A percentile compares a stretch with the other conserved stretches of the same genome.
These are phyloP conservation scores for Apodemus speciosus DNA, from an alignment of 2,113 vertebrate genomes.

Conservation along the genomic window DNA sequence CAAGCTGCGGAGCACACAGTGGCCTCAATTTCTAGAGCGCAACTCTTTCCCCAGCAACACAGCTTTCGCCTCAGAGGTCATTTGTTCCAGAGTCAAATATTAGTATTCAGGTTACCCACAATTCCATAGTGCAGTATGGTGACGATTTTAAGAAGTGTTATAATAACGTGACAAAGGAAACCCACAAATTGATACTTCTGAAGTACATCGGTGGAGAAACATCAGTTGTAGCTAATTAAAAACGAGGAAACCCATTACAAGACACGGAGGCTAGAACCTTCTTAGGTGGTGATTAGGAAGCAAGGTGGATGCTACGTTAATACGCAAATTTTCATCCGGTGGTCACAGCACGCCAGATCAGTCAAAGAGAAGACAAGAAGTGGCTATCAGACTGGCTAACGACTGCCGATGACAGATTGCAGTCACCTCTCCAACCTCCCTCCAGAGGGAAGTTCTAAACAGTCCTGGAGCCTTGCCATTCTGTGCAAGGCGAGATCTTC, in stretches of 20 bases:
- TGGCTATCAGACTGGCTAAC: neutral
- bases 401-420: neutral
- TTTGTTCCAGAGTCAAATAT: neutral
- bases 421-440: neutral
- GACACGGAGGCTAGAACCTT: neutral
- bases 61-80: neutral
- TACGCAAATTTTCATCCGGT: no score
- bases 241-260: neutral
- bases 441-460: neutral
- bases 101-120: neutral
- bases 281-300: neutral
- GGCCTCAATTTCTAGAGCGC: neutral
- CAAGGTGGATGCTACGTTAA: neutral
- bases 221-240: neutral
- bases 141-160: neutral
- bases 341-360: neutral
- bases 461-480: neutral
- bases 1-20: neutral
- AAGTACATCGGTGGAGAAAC: neutral
- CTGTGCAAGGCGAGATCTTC: neutral
- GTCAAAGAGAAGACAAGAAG: neutral
- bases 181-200: neutral
- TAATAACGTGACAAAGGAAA: neutral
- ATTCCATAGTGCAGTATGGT: neutral
- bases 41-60: neutral